These are phyloP conservation scores for Lasioglossum figueresi DNA, from an alignment of 2,888 invertebrate species.

Conservation along the genomic window DNA sequence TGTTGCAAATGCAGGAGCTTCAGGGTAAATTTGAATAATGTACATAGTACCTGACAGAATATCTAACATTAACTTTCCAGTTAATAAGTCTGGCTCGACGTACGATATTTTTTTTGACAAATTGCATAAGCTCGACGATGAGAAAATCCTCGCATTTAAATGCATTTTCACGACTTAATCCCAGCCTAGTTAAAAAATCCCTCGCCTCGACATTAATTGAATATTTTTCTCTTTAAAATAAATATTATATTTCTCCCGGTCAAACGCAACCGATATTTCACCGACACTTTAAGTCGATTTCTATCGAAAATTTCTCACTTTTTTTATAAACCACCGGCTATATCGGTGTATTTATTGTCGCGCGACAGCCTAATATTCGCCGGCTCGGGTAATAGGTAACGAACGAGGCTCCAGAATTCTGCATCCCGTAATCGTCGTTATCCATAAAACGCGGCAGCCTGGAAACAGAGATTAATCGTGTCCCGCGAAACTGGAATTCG, in stretches of 20 bases:
- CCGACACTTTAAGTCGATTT: background rate
- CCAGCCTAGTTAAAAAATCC: background rate
- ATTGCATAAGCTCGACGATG: background rate
- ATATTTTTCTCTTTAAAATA: background rate
- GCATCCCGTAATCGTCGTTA: conserved; percentile 25
- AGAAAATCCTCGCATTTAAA: background rate
- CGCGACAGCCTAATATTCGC: conserved; percentile 6
- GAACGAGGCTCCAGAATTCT: background rate
- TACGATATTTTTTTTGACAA: too few species aligned
- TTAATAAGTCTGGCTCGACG: too few species aligned
- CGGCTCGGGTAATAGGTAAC: conserved; percentile 22
- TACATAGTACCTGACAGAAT: background rate
- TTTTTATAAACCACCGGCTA: background rate
- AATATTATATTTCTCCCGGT: background rate
- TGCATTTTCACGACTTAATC: background rate
- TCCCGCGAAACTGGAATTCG: conserved; percentile 44
- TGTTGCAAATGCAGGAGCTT: background rate
- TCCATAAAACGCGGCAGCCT: conserved; percentile 35
- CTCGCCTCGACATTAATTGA: background rate
- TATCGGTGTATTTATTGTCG: background rate
- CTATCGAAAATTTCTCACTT: background rate
- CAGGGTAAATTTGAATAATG: background rate
- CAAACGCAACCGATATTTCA: background rate
- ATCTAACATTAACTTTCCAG: background rate
- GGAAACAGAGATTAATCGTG: conserved; percentile 43